Evolutionary conservation across 64 coral and sea anemone genomes (phyloP).

Genomic region (Stylophora pistillata): DNA sequence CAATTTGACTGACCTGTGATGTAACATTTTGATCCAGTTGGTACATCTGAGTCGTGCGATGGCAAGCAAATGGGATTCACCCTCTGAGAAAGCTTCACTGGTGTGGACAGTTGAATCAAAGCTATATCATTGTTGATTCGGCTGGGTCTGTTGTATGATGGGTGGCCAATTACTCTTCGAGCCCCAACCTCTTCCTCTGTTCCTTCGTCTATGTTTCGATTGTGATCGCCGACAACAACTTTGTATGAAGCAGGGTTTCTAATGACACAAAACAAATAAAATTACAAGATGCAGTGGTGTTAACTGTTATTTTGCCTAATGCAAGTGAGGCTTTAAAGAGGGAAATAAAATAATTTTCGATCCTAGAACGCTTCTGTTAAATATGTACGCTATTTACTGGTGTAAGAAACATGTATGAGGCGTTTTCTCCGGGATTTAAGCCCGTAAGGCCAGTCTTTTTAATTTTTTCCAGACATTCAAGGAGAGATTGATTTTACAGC

Average conservation of each 20-base stretch:
- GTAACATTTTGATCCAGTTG: constrained; percentile 65
- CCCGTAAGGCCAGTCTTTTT: no score
- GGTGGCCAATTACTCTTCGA: constrained; percentile 48
- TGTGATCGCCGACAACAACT: constrained; percentile 74
- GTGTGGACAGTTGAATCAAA: constrained; percentile 54
- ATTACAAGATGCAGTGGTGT: not conserved
- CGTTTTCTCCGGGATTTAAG: no score
- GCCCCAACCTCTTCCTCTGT: constrained; percentile 64
- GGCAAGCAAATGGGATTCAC: constrained; percentile 75
- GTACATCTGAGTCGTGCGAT: constrained; percentile 37
- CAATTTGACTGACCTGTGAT: constrained; percentile 55
- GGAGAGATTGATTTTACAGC: no score
- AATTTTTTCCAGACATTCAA: no score
- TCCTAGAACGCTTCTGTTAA: no score
- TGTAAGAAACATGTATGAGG: no score
- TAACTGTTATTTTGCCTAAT: no score
- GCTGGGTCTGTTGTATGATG: constrained; percentile 30
- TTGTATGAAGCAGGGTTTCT: constrained; percentile 48
- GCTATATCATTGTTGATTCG: constrained; percentile 72
- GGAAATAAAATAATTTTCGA: no score
- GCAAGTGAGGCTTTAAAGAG: no score
- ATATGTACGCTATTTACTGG: no score
- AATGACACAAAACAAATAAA: not conserved
- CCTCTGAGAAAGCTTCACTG: constrained; percentile 44
- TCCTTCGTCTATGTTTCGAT: constrained; percentile 65